Evolutionary conservation across 2,797 vertebrate genomes (phyloP), one percentile per base, ranked within the genome.

Genomic region (Tarsius wallacei): DNA sequence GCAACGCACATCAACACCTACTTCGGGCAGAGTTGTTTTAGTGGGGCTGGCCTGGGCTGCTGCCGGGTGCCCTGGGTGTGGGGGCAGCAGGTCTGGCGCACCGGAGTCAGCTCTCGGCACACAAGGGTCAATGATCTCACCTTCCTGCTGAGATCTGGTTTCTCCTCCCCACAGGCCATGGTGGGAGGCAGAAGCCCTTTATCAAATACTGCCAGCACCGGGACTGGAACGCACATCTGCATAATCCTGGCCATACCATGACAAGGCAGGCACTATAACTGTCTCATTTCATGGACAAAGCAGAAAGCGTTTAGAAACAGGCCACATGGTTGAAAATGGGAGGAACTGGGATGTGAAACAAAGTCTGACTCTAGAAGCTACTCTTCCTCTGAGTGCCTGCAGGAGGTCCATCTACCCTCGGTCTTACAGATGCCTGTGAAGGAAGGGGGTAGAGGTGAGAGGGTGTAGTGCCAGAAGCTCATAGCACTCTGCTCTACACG

Each of bases 21-120:
- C 97, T 88, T 15, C 0, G 13, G 70, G 87, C 90, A 47, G 94
- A 97, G 97, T 96, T 89, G 94, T 97, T 97, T 97, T 14, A 74
- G 81, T 0, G 77, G 94, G 93, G 89, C 73, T 0, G 1, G 66
- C 76, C 36, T 42, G 24, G 91, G 90, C 91, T 11, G 24, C 93
- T 16, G 86, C 49, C 77, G 63, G 68, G 76, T 36, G 57, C 33
- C 51, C n/a, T 24, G 42, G 94, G 55, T 15, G 63, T 84, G 16
- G 24, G 95, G 66, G 74, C 13, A 24, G 63, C 76, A 76, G 96
- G 96, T 68, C 74, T 2, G 53, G 86, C 1, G 47, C 16, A 3
- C 51, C 1, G 1, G 71, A 33, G 94, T 63, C 76, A 33, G 96
- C 66, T 61, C 87, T 90, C 0, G 0, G 66, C 73, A 78, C 47